Evolutionary conservation across 2,113 vertebrate species (phyloP), one percentile per base, ranked within the genome.

Genomic region (Thunnus maccoyii): DNA sequence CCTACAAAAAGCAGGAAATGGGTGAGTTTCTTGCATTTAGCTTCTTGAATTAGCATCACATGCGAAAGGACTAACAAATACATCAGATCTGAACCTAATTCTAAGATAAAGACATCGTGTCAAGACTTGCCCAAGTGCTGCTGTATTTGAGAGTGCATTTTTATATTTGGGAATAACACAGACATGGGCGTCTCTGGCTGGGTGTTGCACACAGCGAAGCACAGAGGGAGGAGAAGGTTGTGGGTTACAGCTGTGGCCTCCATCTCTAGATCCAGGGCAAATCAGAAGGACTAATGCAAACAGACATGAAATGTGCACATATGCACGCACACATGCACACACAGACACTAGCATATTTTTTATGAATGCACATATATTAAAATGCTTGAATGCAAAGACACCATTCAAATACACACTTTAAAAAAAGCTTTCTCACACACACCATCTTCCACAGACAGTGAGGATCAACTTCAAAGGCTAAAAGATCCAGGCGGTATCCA

Each of bases 211-310:
- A 79, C 63, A 71, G 75, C 25, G 57, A 50, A 22, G 77, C 46
- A 32, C 64, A 80, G 61, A 10, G 72, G 58, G 52, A 62, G 44
- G 48, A 57, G 72, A 76, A 77, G 68, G 86, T 82, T 92, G 69
- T 88, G 84, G 74, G 83, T 72, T 80, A 58, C 91, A 91, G 92
- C 89, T 93, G 92, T 51, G 89, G 76, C 88, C 84, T 87, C 87
- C 66, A 46, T 91, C 73, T 84, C 63, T 74, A 36, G 88, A 87
- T 84, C 86, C 85, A 74, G 83, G 87, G 91, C 85, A 88, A 86
- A 88, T 86, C 70, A 27, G 54, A 78, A 80, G 76, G 9, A 78
- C 83, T 88, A 86, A 90, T 90, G 61, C 78, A 86, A 91, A 78
- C 76, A 86, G 87, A 86, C 78, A 81, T 25, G 57, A 86, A 46